A percentile compares a stretch with the other conserved stretches of the same genome.
Conservation (phyloP, 2,888 invertebrate species). For the Polia nebulosa region DNA sequence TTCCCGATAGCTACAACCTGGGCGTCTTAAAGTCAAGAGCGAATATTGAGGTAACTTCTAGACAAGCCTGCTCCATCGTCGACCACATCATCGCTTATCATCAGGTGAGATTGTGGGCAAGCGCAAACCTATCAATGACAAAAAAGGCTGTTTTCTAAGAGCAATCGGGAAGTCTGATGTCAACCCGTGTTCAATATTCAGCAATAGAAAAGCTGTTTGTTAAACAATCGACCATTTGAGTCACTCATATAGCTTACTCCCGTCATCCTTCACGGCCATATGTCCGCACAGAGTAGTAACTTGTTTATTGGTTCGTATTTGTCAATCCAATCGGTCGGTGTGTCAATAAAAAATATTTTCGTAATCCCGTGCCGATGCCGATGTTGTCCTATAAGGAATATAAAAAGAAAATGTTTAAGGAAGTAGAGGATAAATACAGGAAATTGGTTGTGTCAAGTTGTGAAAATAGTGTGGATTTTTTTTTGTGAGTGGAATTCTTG, state of each 20-base stretch:
- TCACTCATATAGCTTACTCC: background rate
- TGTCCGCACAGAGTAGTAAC: conserved; percentile 63
- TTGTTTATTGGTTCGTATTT: conserved; percentile 76
- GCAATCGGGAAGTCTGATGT: background rate
- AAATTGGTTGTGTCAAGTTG: background rate
- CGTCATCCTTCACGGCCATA: conserved; percentile 34
- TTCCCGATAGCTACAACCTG: too few species aligned
- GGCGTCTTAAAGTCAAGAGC: too few species aligned
- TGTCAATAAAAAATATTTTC: conserved; percentile 72
- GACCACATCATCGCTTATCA: too few species aligned
- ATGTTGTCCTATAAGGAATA: conserved; percentile 29
- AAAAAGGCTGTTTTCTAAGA: too few species aligned
- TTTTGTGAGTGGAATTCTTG: background rate
- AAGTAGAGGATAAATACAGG: conserved; percentile 9
- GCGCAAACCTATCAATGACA: too few species aligned
- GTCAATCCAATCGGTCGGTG: conserved; percentile 73
- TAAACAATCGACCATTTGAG: background rate
- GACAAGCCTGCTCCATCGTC: too few species aligned
- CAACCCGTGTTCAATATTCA: background rate
- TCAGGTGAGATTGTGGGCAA: too few species aligned
- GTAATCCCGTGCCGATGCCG: conserved; percentile 47
- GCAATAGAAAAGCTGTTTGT: background rate
- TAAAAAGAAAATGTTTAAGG: conserved; percentile 29
- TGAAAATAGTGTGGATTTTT: background rate
- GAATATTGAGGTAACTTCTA: too few species aligned